phyloP scores from a whole-genome alignment of 2,797 vertebrate species.

The Rhabdophis nuchalis region DNA sequence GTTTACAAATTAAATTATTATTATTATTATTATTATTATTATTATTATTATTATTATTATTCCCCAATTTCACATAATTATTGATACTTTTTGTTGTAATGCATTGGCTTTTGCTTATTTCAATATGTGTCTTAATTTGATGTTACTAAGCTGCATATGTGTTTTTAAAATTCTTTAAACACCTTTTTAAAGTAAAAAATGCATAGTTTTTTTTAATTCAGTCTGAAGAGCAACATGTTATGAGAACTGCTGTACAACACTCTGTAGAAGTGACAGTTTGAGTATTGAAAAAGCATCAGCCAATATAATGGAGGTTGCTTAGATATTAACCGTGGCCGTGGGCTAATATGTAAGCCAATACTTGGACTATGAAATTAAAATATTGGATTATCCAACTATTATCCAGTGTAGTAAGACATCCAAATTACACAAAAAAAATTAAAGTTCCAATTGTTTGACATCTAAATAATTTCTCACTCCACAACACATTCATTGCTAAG shows the following conservation, averaged over 20 bases:
- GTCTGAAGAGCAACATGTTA: background rate
- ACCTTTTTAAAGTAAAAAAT: background rate
- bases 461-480: background rate
- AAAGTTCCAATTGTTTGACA: background rate
- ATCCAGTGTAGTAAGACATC: background rate
- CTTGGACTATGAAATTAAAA: background rate
- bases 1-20: too few species aligned
- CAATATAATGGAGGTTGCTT: background rate
- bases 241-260: background rate
- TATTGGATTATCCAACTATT: background rate
- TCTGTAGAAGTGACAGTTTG: background rate
- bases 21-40: too few species aligned
- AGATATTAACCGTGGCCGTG: background rate
- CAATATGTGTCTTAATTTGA: background rate
- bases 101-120: background rate
- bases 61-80: background rate
- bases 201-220: too few species aligned
- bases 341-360: background rate
- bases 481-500: background rate
- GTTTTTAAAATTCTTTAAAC: background rate
- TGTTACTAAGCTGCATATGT: background rate
- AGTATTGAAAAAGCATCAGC: background rate
- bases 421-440: too few species aligned
- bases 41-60: too few species aligned
- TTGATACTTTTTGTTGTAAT: background rate